These are phyloP conservation scores for Lithosia quadra DNA, from an alignment of 2,888 invertebrate genomes.

Conservation along the genomic window DNA sequence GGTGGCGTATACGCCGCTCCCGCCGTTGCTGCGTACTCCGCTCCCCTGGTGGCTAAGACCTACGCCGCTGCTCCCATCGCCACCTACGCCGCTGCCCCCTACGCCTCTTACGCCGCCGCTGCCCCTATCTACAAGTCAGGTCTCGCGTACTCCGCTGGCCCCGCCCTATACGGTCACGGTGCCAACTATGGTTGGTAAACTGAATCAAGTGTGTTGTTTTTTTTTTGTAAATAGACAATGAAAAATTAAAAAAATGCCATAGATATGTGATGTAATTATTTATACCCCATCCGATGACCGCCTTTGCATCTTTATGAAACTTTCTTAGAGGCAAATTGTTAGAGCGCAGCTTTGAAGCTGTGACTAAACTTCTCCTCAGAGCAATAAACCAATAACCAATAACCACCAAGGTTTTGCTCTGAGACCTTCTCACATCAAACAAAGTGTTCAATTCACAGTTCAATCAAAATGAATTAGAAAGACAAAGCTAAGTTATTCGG, in stretches of 20 bases:
- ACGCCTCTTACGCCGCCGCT: constrained; percentile 66
- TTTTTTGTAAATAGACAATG: constrained; percentile 69
- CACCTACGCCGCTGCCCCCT: constrained; percentile 68
- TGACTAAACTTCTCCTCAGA: no score
- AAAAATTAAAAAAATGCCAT: constrained; percentile 63
- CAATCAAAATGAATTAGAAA: no score
- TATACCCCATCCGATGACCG: no score
- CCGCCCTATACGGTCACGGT: constrained; percentile 75
- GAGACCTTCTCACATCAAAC: no score
- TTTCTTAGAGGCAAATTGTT: no score
- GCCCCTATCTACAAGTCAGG: constrained; percentile 76
- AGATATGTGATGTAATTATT: constrained; percentile 35
- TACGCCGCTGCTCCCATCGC: constrained; percentile 61
- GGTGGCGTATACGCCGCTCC: constrained; percentile 65
- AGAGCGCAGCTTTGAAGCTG: no score
- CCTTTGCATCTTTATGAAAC: no score
- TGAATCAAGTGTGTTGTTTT: no score
- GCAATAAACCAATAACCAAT: no score
- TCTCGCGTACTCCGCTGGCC: constrained; percentile 80
- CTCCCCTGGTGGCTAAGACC: constrained; percentile 54
- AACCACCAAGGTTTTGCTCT: no score
- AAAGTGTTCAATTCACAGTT: no score
- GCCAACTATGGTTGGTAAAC: constrained; percentile 89
- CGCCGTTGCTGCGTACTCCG: constrained; percentile 66
- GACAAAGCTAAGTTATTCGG: no score